Conservation (phyloP, 2,888 invertebrate genomes). For the Acheta domesticus region DNA sequence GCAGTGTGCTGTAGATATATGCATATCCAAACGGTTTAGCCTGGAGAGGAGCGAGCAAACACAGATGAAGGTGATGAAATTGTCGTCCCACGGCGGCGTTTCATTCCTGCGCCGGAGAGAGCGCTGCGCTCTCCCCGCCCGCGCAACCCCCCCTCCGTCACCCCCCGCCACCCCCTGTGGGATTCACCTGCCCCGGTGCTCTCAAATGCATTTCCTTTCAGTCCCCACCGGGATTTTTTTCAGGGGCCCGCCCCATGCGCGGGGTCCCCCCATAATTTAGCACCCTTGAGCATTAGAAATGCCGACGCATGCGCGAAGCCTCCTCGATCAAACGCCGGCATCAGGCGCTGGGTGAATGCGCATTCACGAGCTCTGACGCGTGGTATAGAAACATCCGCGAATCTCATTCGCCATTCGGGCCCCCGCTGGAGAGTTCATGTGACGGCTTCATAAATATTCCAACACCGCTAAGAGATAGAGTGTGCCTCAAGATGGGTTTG, state of each 20-base stretch:
- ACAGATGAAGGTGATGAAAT: constrained; percentile 18
- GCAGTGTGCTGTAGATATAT: constrained; percentile 10
- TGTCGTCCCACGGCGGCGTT: neutral
- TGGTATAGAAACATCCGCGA: too few relatives aligned
- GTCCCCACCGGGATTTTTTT: neutral
- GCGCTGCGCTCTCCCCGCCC: neutral
- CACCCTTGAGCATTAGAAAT: constrained; percentile 7
- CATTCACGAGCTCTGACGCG: too few relatives aligned
- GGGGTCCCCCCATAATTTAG: neutral
- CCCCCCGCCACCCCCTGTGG: neutral
- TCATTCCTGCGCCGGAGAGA: neutral
- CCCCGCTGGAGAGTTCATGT: too few relatives aligned
- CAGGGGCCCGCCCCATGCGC: neutral
- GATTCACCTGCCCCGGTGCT: too few relatives aligned
- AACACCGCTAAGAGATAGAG: too few relatives aligned
- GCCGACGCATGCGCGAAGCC: neutral
- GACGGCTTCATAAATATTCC: too few relatives aligned
- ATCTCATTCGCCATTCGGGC: too few relatives aligned
- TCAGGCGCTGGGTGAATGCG: neutral
- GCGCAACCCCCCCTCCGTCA: neutral
- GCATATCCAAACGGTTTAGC: constrained; percentile 2
- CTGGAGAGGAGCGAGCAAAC: neutral
- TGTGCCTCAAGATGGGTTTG: too few relatives aligned
- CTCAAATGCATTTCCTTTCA: constrained; percentile 3
- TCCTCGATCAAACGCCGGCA: neutral